These are phyloP conservation scores for Drosophila nr. medialis DNA, from an alignment of 2,888 invertebrate genomes.

Conservation along the genomic window DNA sequence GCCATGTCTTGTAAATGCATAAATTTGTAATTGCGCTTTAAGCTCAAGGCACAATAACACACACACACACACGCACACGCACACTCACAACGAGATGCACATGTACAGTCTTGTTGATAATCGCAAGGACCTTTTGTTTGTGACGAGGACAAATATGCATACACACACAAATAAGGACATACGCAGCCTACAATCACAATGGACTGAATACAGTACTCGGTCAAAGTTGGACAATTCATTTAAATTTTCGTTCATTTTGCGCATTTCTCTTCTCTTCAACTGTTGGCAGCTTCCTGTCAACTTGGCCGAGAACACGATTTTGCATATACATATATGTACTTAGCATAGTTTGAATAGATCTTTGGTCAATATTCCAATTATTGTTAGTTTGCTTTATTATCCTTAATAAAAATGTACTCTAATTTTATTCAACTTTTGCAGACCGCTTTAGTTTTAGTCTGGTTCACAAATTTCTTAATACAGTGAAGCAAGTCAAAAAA, in stretches of 20 bases:
- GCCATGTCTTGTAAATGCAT: constrained; percentile 57
- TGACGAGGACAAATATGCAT: constrained; percentile 6
- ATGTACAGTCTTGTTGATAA: constrained; percentile 28
- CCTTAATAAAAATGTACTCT: no score
- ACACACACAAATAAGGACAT: not conserved
- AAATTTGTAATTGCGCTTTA: constrained; percentile 50
- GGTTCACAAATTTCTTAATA: no score
- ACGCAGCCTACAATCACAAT: not conserved
- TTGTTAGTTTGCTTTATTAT: not conserved
- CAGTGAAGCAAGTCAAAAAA: no score
- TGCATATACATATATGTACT: not conserved
- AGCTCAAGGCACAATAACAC: constrained; percentile 24
- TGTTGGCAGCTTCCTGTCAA: constrained; percentile 18
- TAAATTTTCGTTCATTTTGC: constrained; percentile 49
- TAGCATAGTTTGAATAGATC: constrained; percentile 1
- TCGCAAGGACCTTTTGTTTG: constrained; percentile 43
- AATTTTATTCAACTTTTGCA: no score
- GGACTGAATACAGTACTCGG: not conserved
- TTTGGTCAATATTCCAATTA: not conserved
- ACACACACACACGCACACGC: constrained; percentile 6
- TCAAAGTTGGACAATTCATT: constrained; percentile 56
- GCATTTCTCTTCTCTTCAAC: constrained; percentile 9
- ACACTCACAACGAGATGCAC: not conserved
- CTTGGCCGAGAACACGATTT: constrained; percentile 19
- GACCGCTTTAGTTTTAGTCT: no score